Base-by-base conservation (phyloP, 2,113 vertebrate genomes). In the Semnornis frantzii region DNA sequence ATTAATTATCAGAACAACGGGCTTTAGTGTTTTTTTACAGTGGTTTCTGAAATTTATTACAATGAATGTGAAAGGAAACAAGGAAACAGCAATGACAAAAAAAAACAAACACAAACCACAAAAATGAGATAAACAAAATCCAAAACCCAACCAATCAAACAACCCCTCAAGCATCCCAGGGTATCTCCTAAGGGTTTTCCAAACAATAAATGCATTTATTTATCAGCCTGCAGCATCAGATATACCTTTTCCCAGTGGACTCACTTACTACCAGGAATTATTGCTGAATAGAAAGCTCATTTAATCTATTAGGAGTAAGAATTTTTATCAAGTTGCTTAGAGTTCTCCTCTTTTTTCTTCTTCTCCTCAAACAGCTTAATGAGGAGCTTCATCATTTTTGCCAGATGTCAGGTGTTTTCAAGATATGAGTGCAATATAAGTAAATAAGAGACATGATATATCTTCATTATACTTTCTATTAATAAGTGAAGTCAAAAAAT, bases 281-380 rank as follows among this genome's bases (percentile, higher is more conserved):
- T 82, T 95, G 73, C 75, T 90, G 82, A 97, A 94, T 55, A 97
- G 78, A 97, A 97, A 97, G 81, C 92, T 97, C 97, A 96, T 91
- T 97, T 97, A 97, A 97, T 97, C 95, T 96, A 96, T 97, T 97
- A 96, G 96, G 93, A 94, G 85, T 95, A 91, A 88, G 95, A 97
- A 92, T 94, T 97, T 97, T 96, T 97, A 96, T 95, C 94, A 95
- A 96, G 91, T 68, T 85, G 88, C 87, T 97, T 97, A 97, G 96
- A 97, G 87, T 92, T 95, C 64, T 92, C 87, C 64, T 92, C 87
- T 68, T 63, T 79, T 18, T 27, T 23, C 44, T 31, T 54, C 74
- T 79, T 81, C 17, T 46, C 15, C 42, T 58, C 44, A 31, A 55
- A 37, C 37, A 88, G 34, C 65, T 97, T 97, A 97, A 97, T 97